These are phyloP conservation scores for Agonopterix subpropinquella DNA, from an alignment of 2,888 invertebrate species.

Conservation along the genomic window DNA sequence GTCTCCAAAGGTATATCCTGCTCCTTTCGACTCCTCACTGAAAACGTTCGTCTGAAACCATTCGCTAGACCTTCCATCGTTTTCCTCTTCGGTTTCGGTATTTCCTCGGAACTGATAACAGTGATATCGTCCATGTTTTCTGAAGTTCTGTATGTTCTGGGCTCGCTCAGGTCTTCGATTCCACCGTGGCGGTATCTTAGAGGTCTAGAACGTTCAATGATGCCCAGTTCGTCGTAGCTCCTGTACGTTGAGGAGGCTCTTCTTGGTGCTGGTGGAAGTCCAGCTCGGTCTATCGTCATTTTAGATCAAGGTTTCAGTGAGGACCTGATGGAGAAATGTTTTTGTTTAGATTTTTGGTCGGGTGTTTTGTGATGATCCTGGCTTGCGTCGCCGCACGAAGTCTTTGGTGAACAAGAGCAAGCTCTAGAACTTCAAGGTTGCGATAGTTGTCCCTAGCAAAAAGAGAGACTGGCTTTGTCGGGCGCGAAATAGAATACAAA, in stretches of 20 bases:
- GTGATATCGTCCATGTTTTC: conserved; percentile 64
- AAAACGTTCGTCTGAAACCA: conserved; percentile 64
- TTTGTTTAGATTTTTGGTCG: conserved; percentile 19
- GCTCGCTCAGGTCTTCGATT: conserved; percentile 50
- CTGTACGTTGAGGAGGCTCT: conserved; percentile 63
- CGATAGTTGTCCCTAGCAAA: too few species aligned
- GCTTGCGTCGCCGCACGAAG: conserved; percentile 28
- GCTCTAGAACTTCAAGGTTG: too few species aligned
- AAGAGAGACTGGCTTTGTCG: too few species aligned
- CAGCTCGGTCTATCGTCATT: conserved; percentile 67
- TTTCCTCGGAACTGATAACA: conserved; percentile 65
- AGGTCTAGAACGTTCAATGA: conserved; percentile 52
- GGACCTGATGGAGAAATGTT: conserved; percentile 55
- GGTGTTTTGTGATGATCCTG: conserved; percentile 29
- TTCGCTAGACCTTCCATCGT: conserved; percentile 63
- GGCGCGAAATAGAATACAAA: too few species aligned
- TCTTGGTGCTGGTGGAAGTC: conserved; percentile 60
- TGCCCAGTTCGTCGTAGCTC: conserved; percentile 66
- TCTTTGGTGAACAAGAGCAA: not conserved
- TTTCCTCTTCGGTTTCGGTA: conserved; percentile 51
- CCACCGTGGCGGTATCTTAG: conserved; percentile 59
- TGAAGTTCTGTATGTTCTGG: conserved; percentile 39
- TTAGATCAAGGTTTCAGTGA: conserved; percentile 27
- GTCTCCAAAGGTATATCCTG: conserved; percentile 64
- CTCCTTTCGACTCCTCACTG: conserved; percentile 53